Evolutionary conservation across 2,113 vertebrate species (phyloP).

Genomic region (Heterochromis multidens): DNA sequence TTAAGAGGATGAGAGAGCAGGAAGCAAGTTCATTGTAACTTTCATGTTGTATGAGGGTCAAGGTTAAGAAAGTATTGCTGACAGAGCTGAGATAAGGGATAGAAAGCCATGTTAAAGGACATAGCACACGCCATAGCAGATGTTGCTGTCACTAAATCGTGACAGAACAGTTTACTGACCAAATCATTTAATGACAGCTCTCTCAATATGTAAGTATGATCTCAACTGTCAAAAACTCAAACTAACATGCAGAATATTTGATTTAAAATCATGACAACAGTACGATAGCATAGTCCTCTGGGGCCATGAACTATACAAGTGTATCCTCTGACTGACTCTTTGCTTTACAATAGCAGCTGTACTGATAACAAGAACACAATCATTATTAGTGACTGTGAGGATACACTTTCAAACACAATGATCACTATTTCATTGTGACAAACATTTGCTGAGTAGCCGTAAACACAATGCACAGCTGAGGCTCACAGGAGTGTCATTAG

Average conservation of each 20-base stretch:
- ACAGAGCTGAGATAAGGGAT: conserved; percentile 25
- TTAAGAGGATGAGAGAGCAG: not conserved
- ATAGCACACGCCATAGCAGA: not conserved
- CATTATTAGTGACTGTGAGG: no score
- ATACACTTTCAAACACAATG: no score
- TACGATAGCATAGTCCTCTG: not conserved
- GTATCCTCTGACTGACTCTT: not conserved
- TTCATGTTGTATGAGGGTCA: not conserved
- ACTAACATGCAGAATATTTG: not conserved
- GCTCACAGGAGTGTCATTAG: not conserved
- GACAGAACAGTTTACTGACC: not conserved
- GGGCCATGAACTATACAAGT: not conserved
- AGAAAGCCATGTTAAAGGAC: conserved; percentile 38
- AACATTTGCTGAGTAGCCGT: not conserved
- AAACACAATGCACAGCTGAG: not conserved
- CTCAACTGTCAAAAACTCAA: not conserved
- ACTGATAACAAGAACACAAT: no score
- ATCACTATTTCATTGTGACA: not conserved
- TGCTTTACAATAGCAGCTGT: not conserved
- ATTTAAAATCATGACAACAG: not conserved
- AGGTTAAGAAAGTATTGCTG: conserved; percentile 28
- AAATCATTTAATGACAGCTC: not conserved
- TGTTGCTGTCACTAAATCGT: not conserved
- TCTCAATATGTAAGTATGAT: not conserved
- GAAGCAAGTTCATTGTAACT: not conserved